phyloP scores from a whole-genome alignment of 2,797 vertebrate genomes.

The Thaleichthys pacificus region DNA sequence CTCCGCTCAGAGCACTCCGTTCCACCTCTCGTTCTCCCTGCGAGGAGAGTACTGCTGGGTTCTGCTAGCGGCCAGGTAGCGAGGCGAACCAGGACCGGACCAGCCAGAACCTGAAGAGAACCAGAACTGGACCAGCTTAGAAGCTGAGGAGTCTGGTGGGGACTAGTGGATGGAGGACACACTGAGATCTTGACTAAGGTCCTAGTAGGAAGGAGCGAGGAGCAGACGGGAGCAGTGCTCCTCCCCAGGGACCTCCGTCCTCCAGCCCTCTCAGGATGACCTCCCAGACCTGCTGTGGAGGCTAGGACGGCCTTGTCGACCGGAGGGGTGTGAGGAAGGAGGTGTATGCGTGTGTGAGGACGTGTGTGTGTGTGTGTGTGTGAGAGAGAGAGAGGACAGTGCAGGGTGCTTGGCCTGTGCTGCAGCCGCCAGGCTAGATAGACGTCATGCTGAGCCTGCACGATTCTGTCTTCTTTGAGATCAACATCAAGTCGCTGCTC shows the following conservation, averaged over 20 bases:
- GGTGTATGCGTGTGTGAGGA: slow-evolving; percentile 1
- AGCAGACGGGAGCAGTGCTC: neutral
- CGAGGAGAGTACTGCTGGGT: too few relatives aligned
- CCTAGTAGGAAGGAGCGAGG: neutral
- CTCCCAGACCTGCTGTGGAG: slow-evolving; percentile 30
- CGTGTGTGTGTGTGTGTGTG: slow-evolving; percentile 9
- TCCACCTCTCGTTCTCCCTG: slow-evolving; percentile 5
- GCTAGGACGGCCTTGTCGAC: slow-evolving; percentile 6
- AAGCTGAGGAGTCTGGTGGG: too few relatives aligned
- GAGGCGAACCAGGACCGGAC: too few relatives aligned
- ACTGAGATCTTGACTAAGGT: too few relatives aligned
- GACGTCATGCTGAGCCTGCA: slow-evolving; percentile 93
- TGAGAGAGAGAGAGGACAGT: slow-evolving; percentile 12
- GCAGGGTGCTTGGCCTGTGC: too few relatives aligned
- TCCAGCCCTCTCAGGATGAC: slow-evolving; percentile 40
- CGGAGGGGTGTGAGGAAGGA: neutral
- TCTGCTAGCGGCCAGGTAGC: too few relatives aligned
- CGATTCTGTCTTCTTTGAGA: slow-evolving; percentile 97
- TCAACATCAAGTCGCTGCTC: slow-evolving; percentile 97
- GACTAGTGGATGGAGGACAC: too few relatives aligned
- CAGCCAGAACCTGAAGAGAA: too few relatives aligned
- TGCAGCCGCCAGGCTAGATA: slow-evolving; percentile 37
- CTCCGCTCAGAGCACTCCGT: slow-evolving; percentile 59
- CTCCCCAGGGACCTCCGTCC: too few relatives aligned
- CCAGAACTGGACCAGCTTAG: too few relatives aligned